phyloP scores from a whole-genome alignment of 2,888 invertebrate species.

The Chelonus formosanus region DNA sequence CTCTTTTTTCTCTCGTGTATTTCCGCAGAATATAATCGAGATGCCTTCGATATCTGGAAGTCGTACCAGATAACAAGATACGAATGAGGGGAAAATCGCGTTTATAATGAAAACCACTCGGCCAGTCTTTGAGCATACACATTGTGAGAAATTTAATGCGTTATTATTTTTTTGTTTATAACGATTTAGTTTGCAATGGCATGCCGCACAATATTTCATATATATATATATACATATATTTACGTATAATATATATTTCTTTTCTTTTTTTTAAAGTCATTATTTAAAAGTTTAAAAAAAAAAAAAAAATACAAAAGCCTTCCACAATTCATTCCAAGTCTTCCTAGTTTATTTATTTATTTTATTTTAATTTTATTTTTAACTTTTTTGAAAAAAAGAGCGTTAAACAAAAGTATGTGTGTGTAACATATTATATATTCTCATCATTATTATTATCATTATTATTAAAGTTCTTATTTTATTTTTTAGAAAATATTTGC shows the following conservation, averaged over 20 bases:
- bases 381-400: constrained; percentile 14
- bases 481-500: constrained; percentile 22
- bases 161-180: constrained; percentile 17
- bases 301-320: too few relatives aligned
- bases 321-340: too few relatives aligned
- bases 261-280: too few relatives aligned
- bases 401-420: constrained; percentile 18
- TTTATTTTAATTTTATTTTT: neutral
- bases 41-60: constrained; percentile 14
- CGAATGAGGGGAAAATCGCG: constrained; percentile 21
- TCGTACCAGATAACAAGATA: constrained; percentile 22
- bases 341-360: too few relatives aligned
- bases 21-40: constrained; percentile 22
- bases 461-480: constrained; percentile 21
- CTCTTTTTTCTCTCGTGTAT: constrained; percentile 19
- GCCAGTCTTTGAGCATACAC: constrained; percentile 22
- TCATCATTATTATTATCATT: constrained; percentile 24
- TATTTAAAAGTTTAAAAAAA: too few relatives aligned
- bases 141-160: constrained; percentile 23
- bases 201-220: constrained; percentile 42
- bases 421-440: neutral
- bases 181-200: constrained; percentile 50
- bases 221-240: neutral
- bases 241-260: too few relatives aligned
- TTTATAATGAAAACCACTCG: constrained; percentile 15